These are phyloP conservation scores for Daboia siamensis DNA, from an alignment of 2,113 vertebrate species.

Conservation along the genomic window DNA sequence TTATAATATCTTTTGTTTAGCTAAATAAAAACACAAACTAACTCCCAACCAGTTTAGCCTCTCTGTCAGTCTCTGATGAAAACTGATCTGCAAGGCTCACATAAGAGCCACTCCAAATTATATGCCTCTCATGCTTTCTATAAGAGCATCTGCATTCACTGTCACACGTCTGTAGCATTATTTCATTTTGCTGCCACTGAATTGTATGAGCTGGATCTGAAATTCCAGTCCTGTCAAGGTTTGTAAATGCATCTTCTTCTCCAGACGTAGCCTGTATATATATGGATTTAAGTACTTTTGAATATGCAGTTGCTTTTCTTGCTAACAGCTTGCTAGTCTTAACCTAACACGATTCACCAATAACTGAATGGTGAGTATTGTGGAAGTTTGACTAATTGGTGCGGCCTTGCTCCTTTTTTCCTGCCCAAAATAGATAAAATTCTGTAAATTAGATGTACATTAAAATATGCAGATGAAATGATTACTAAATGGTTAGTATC, in stretches of 20 bases:
- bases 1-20: constrained; percentile 11
- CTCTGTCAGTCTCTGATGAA: constrained; percentile 30
- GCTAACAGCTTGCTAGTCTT: neutral
- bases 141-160: neutral
- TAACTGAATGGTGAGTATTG: neutral
- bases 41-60: neutral
- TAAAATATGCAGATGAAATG: neutral
- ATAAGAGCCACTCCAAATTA: constrained; percentile 24
- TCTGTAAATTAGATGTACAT: neutral
- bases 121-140: neutral
- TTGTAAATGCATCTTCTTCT: neutral
- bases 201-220: neutral
- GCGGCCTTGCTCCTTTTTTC: neutral
- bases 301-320: neutral
- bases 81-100: neutral
- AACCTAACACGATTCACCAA: constrained; percentile 1
- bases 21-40: neutral
- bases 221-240: constrained; percentile 11
- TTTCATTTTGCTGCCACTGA: constrained; percentile 6
- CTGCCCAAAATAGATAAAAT: neutral
- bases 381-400: neutral
- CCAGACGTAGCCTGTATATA: neutral
- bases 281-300: neutral
- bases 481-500: neutral
- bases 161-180: neutral